phyloP scores from a whole-genome alignment of 2,113 vertebrate species.

The Nansenia antarctica region DNA sequence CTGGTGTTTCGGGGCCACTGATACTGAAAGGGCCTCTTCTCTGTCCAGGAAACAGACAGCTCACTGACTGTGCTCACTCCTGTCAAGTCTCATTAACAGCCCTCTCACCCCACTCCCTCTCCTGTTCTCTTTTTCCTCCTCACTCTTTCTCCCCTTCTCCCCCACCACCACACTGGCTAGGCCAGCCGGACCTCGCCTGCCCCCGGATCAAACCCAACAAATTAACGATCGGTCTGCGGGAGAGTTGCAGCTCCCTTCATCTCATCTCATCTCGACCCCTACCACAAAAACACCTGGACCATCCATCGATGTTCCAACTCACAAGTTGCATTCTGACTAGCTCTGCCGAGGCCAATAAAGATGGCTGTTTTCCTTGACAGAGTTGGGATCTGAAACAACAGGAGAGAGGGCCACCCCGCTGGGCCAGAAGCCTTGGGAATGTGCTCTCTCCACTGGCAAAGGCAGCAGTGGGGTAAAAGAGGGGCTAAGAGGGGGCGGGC shows the following conservation, averaged over 20 bases:
- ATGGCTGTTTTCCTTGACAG: slow-evolving; percentile 30
- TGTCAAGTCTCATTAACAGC: slow-evolving; percentile 70
- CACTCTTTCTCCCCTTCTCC: background rate
- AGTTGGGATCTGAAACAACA: slow-evolving; percentile 38
- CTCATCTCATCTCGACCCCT: no score
- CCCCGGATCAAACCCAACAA: slow-evolving; percentile 28
- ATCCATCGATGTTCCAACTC: no score
- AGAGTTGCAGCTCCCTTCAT: background rate
- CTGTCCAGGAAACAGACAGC: slow-evolving; percentile 64
- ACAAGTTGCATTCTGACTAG: slow-evolving; percentile 21
- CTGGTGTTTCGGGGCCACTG: slow-evolving; percentile 29
- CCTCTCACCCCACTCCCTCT: slow-evolving; percentile 35
- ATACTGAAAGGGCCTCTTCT: slow-evolving; percentile 57
- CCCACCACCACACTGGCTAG: background rate
- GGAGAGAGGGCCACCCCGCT: slow-evolving; percentile 34
- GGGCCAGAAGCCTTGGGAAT: slow-evolving; percentile 52
- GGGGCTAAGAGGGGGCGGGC: background rate
- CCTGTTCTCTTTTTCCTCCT: background rate
- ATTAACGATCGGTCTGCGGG: slow-evolving; percentile 23
- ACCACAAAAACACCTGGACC: background rate
- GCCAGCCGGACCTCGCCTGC: slow-evolving; percentile 3
- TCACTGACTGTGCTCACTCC: slow-evolving; percentile 71
- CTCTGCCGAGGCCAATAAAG: slow-evolving; percentile 9
- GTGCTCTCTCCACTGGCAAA: background rate
- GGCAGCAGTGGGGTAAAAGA: background rate